Evolutionary conservation across 2,888 invertebrate genomes (phyloP).

Genomic region (Lissonota sp.): DNA sequence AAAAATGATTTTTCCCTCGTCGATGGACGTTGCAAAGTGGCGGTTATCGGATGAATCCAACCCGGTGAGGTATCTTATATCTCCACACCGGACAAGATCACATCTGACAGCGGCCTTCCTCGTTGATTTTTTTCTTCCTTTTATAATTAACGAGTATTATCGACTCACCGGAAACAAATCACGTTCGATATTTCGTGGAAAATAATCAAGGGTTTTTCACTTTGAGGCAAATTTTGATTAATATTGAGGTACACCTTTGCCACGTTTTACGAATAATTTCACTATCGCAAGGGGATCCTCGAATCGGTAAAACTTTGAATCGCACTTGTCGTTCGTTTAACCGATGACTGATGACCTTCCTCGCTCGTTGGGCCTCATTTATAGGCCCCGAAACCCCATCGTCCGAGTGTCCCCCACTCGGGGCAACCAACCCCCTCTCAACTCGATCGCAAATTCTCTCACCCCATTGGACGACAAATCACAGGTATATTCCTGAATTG

Average conservation of each 20-base stretch:
- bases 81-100: constrained; percentile 76
- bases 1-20: constrained; percentile 4
- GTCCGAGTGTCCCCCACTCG: constrained; percentile 38
- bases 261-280: neutral
- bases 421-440: constrained; percentile 2
- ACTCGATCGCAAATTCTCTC: constrained; percentile 49
- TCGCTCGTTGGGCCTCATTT: constrained; percentile 58
- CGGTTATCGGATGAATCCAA: constrained; percentile 81
- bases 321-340: constrained; percentile 59
- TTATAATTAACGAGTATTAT: neutral
- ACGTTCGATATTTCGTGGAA: too few relatives aligned
- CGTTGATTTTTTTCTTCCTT: constrained; percentile 5
- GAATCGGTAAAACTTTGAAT: constrained; percentile 25
- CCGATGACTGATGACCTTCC: constrained; percentile 66
- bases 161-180: neutral
- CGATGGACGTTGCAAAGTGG: constrained; percentile 53
- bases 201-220: too few relatives aligned
- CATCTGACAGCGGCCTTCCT: constrained; percentile 74
- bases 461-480: constrained; percentile 57
- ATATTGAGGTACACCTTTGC: neutral
- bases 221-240: neutral
- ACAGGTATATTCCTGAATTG: constrained; percentile 41
- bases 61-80: constrained; percentile 80
- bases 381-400: constrained; percentile 54
- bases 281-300: neutral